These are phyloP conservation scores for Philotrypesis tridentata DNA, from an alignment of 1,140 invertebrate species.

Conservation along the genomic window DNA sequence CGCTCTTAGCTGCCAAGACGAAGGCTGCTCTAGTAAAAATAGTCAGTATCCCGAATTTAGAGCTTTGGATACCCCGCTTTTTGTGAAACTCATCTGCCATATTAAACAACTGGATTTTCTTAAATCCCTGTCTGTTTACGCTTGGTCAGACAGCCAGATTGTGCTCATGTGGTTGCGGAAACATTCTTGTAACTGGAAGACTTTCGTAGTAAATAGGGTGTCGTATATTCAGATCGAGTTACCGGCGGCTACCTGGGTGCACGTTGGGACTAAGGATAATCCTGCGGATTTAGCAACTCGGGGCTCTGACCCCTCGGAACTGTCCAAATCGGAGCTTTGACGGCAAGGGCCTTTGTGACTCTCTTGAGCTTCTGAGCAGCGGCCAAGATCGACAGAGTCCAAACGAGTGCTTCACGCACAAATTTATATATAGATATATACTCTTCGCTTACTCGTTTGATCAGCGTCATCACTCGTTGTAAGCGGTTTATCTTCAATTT, in stretches of 20 bases:
- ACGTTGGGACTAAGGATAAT: slow-evolving; percentile 57
- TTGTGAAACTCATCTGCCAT: slow-evolving; percentile 34
- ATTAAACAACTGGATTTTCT: background rate
- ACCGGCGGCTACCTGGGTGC: slow-evolving; percentile 53
- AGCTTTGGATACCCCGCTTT: slow-evolving; percentile 51
- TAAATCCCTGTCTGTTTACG: slow-evolving; percentile 48
- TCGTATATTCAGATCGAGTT: slow-evolving; percentile 56
- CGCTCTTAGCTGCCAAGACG: slow-evolving; percentile 56
- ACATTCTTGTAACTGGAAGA: slow-evolving; percentile 54
- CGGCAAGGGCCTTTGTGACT: slow-evolving; percentile 63
- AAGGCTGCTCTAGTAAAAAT: slow-evolving; percentile 56
- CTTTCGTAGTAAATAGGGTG: slow-evolving; percentile 64
- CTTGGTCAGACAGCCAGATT: slow-evolving; percentile 61
- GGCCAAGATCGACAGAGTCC: slow-evolving; percentile 1
- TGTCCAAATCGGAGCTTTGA: slow-evolving; percentile 60
- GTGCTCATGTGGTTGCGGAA: slow-evolving; percentile 57
- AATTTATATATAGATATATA: background rate
- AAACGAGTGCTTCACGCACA: background rate
- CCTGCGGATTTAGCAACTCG: slow-evolving; percentile 63
- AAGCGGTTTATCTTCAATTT: background rate
- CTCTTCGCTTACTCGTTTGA: slow-evolving; percentile 17
- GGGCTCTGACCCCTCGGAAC: slow-evolving; percentile 52
- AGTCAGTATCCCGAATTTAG: slow-evolving; percentile 56
- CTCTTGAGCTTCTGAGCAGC: background rate
- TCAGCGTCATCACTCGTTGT: slow-evolving; percentile 9